Percentiles rank a stretch among this genome's conserved stretches.
phyloP scores from a whole-genome alignment of 2,797 vertebrate genomes.

The Salmo trutta region DNA sequence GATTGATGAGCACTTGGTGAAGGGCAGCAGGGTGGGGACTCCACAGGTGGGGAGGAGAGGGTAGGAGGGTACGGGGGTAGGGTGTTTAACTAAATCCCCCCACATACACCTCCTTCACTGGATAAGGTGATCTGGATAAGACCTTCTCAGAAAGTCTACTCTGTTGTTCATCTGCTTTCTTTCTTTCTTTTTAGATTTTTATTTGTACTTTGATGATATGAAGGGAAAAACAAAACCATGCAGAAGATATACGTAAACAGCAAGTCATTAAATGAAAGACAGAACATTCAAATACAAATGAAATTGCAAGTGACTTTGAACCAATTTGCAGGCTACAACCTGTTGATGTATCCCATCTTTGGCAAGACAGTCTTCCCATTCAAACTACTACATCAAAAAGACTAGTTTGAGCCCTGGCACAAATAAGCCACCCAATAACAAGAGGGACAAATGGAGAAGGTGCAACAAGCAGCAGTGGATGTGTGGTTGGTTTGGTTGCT shows the following conservation, averaged over 20 bases:
- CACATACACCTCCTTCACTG: conserved; percentile 52
- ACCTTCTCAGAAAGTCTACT: conserved; percentile 67
- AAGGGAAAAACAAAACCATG: neutral
- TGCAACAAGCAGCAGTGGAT: conserved; percentile 37
- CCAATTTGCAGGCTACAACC: neutral
- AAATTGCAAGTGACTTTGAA: neutral
- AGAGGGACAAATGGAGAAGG: conserved; percentile 63
- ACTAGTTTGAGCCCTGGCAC: neutral
- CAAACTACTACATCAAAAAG: neutral
- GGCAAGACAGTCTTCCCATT: neutral
- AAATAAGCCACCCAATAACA: no score
- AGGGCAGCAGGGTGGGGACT: conserved; percentile 56
- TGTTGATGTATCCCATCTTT: neutral
- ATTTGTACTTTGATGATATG: neutral
- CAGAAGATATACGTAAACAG: neutral
- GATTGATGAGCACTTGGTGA: conserved; percentile 75
- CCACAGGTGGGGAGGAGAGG: conserved; percentile 50
- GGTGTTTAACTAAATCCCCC: conserved; percentile 60
- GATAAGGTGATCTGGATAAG: conserved; percentile 44
- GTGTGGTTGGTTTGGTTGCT: conserved; percentile 39
- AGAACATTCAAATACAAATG: neutral
- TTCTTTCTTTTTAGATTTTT: neutral
- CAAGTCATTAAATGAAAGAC: neutral
- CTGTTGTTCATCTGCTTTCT: neutral
- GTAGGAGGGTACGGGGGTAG: neutral